Percentiles rank a stretch among this genome's conserved stretches.
phyloP scores from a whole-genome alignment of 1,140 invertebrate genomes.

The Ceratina australensis region DNA sequence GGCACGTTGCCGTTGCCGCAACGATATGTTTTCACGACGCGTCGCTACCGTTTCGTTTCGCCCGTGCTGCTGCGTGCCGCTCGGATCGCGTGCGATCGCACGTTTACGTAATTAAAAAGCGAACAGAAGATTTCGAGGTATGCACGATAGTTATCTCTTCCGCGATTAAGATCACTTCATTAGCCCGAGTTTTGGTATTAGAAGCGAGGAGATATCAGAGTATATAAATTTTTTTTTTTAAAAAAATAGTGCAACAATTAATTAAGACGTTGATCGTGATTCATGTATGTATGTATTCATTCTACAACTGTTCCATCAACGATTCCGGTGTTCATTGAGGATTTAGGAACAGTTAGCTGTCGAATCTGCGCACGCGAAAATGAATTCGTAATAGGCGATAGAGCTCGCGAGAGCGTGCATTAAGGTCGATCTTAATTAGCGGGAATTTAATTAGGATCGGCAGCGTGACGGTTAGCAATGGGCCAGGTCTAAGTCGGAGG shows the following conservation, averaged over 20 bases:
- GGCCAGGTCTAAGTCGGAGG: conserved; percentile 68
- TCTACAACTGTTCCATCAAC: no score
- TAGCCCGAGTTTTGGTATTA: neutral
- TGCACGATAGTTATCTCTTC: conserved; percentile 7
- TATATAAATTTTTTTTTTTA: no score
- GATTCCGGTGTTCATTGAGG: no score
- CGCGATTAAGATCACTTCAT: conserved; percentile 23
- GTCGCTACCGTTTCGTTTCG: neutral
- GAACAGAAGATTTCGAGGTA: conserved; percentile 1
- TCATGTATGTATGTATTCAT: no score
- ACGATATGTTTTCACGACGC: conserved; percentile 43
- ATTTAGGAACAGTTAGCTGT: no score
- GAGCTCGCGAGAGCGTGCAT: conserved; percentile 73
- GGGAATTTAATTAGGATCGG: conserved; percentile 78
- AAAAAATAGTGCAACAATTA: no score
- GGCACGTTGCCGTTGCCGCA: conserved; percentile 17
- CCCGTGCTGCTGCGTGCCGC: conserved; percentile 30
- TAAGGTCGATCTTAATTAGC: conserved; percentile 79
- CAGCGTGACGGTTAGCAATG: conserved; percentile 76
- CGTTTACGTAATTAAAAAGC: conserved; percentile 46
- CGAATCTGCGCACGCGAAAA: conserved; percentile 51
- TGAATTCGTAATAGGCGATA: conserved; percentile 65
- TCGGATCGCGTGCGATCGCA: conserved; percentile 29
- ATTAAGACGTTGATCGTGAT: no score
- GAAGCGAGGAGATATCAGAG: no score